Base-by-base conservation (phyloP, 2,797 vertebrate genomes). In the Erithacus rubecula region DNA sequence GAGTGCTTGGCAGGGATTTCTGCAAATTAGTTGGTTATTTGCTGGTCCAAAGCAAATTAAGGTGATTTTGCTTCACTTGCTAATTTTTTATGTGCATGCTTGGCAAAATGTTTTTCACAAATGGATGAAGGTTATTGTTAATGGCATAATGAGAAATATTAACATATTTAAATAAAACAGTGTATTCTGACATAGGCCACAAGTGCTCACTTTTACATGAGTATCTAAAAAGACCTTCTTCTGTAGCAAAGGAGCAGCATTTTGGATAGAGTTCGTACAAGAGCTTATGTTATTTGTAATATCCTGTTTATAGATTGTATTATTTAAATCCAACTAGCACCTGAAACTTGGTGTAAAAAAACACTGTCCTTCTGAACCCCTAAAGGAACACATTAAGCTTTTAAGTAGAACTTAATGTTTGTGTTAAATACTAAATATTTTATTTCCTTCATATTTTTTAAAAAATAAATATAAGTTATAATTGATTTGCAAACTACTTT, bases 1-100 rank as follows among this genome's bases (percentile, higher is more conserved):
- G 98, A 98, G 98, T 97, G 98, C 98, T 98, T 97, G 98, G 98
- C 98, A 98, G 98, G 98, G 97, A 98, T 98, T 98, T 99, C 98
- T 98, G 98, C 98, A 98, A 98, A 99, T 98, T 98, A 99, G 98
- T 99, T 98, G 97, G 96, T 98, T 98, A 98, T 99, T 99, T 98
- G 98, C 98, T 98, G 98, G 98, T 98, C 98, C 98, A 98, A 98
- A 99, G 99, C 99, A 99, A 99, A 99, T 99, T 99, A 99, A 98
- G 98, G 98, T 98, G 98, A 98, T 98, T 99, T 99, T 99, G 98
- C 98, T 99, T 99, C 98, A 99, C 98, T 98, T 98, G 98, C 99
- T 99, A 98, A 99, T 99, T 99, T 98, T 99, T 98, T 98, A 99
- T 99, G 98, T 98, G 98, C 98, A 98, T 98, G 98, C 98, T 98